A percentile compares a stretch with the other conserved stretches of the same genome.
Evolutionary conservation across 1,140 invertebrate genomes (phyloP).

Genomic region (Ylistrum balloti): DNA sequence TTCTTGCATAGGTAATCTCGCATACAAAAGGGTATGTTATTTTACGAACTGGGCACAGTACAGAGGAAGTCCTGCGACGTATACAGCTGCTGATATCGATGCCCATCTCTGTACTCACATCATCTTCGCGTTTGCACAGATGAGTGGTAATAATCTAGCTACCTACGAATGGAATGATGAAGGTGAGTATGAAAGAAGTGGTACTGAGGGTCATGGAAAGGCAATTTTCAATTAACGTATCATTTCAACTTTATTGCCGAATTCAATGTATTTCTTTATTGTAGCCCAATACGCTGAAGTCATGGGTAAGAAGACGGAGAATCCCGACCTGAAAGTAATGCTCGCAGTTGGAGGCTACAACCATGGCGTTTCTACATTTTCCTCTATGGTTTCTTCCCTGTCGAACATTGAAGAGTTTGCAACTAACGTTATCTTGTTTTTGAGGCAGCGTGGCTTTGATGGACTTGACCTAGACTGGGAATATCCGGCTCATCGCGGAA

Average conservation of each 20-base stretch:
- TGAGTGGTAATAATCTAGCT: constrained; percentile 83
- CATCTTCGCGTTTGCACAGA: constrained; percentile 91
- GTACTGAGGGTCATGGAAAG: too few relatives aligned
- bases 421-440: constrained; percentile 88
- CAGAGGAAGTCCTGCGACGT: constrained; percentile 92
- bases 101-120: constrained; percentile 94
- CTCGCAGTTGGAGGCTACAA: constrained; percentile 98
- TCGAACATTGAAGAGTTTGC: constrained; percentile 70
- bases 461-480: constrained; percentile 98
- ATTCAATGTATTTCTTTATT: background rate
- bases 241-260: background rate
- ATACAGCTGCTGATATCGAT: constrained; percentile 93
- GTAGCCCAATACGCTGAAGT: background rate
- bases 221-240: too few relatives aligned
- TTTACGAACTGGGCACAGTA: constrained; percentile 97
- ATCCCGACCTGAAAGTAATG: constrained; percentile 95
- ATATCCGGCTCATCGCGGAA: constrained; percentile 95
- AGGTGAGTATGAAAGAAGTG: background rate
- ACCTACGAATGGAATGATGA: constrained; percentile 77
- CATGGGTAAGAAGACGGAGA: constrained; percentile 90
- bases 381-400: constrained; percentile 71
- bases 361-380: constrained; percentile 91
- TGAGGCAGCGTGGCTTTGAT: constrained; percentile 96
- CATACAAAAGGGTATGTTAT: constrained; percentile 88
- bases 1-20: background rate